A percentile compares a stretch with the other conserved stretches of the same genome.
Conservation (phyloP, 2,888 invertebrate species). For the Drosophila ezoana region DNA sequence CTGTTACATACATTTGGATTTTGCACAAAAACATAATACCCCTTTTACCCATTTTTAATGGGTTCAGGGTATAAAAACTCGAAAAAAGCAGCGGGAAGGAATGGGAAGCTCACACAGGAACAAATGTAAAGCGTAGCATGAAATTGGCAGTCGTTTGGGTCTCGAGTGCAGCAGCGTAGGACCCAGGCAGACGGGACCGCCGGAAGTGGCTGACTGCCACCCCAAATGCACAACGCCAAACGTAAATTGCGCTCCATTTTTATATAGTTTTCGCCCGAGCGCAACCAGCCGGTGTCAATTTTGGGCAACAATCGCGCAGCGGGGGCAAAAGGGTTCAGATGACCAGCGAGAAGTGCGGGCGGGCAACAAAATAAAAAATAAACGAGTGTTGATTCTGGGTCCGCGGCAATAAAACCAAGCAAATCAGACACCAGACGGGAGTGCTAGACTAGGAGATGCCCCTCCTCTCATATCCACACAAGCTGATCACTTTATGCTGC, state of each 20-base stretch:
- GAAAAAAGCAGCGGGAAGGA: constrained; percentile 14
- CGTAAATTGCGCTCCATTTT: constrained; percentile 73
- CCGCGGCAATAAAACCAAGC: background rate
- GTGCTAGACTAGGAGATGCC: too few relatives aligned
- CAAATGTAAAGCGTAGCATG: constrained; percentile 55
- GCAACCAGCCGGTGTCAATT: constrained; percentile 68
- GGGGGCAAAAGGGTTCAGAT: constrained; percentile 5
- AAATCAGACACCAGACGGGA: too few relatives aligned
- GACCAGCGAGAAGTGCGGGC: background rate
- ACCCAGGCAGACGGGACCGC: background rate
- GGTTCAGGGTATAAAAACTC: too few relatives aligned
- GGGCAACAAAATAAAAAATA: constrained; percentile 8
- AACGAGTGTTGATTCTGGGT: constrained; percentile 8
- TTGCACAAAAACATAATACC: too few relatives aligned
- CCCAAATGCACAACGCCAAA: constrained; percentile 43
- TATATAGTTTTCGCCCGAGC: constrained; percentile 58
- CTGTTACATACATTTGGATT: too few relatives aligned
- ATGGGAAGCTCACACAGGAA: constrained; percentile 11
- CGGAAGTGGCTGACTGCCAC: constrained; percentile 25
- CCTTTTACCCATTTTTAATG: too few relatives aligned
- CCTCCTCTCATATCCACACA: too few relatives aligned
- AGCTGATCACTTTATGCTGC: too few relatives aligned
- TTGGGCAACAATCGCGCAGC: constrained; percentile 37
- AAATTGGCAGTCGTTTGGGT: constrained; percentile 66
- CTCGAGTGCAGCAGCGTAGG: constrained; percentile 2